These are phyloP conservation scores for Morone saxatilis DNA, from an alignment of 2,113 vertebrate genomes.

Conservation along the genomic window DNA sequence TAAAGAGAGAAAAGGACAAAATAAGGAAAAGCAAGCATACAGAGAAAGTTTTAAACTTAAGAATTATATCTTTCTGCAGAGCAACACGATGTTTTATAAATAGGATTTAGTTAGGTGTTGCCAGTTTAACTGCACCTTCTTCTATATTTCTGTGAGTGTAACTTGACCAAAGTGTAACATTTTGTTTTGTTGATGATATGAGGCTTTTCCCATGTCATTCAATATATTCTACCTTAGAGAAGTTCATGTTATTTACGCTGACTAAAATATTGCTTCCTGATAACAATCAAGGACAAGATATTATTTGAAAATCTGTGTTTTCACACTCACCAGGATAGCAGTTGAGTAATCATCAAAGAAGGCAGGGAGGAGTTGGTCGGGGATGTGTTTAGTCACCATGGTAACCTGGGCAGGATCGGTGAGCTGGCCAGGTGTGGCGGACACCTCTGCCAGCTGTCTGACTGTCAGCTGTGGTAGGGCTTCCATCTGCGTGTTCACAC, in stretches of 20 bases:
- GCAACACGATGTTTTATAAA: background rate
- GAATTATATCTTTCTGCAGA: background rate
- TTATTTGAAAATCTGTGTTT: background rate
- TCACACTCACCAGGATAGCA: constrained; percentile 62
- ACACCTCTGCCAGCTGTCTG: constrained; percentile 75
- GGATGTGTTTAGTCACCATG: constrained; percentile 68
- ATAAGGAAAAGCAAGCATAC: background rate
- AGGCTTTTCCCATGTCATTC: too few relatives aligned
- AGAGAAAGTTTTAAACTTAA: background rate
- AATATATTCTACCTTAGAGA: background rate
- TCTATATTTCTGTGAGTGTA: too few relatives aligned
- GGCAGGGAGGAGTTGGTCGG: constrained; percentile 15
- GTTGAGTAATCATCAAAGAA: constrained; percentile 77
- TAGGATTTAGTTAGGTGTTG: too few relatives aligned
- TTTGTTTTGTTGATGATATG: too few relatives aligned
- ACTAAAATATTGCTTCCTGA: background rate
- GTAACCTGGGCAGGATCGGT: constrained; percentile 56
- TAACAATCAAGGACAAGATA: background rate
- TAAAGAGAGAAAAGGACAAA: background rate
- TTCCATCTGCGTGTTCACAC: constrained; percentile 67
- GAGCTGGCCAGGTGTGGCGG: constrained; percentile 71
- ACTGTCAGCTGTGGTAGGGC: constrained; percentile 63
- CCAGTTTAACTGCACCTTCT: too few relatives aligned
- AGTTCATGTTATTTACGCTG: background rate
- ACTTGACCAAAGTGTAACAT: too few relatives aligned